A percentile compares a stretch with the other conserved stretches of the same genome.
Evolutionary conservation across 2,113 vertebrate species (phyloP).

Genomic region (Trichechus manatus): DNA sequence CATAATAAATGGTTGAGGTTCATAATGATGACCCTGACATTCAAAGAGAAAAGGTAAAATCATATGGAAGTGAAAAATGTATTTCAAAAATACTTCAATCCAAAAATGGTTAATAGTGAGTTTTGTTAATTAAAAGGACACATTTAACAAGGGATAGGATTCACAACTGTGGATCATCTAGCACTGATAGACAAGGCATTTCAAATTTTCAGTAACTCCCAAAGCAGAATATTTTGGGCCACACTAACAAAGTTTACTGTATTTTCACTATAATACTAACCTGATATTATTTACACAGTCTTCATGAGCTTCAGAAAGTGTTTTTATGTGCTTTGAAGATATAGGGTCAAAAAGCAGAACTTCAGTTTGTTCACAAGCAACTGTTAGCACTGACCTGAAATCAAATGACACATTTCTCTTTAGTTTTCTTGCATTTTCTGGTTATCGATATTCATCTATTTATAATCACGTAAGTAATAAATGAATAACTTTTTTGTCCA

Average conservation of each 20-base stretch:
- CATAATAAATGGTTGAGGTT: constrained; percentile 50
- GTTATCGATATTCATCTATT: constrained; percentile 41
- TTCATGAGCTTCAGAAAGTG: constrained; percentile 97
- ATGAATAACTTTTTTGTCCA: background rate
- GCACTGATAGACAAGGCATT: background rate
- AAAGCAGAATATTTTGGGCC: constrained; percentile 35
- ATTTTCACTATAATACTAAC: constrained; percentile 85
- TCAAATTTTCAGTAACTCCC: constrained; percentile 50
- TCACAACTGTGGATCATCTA: constrained; percentile 35
- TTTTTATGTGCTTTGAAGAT: constrained; percentile 98
- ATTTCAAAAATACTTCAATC: constrained; percentile 64
- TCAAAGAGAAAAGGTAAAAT: constrained; percentile 65
- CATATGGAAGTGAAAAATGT: constrained; percentile 56
- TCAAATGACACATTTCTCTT: constrained; percentile 62
- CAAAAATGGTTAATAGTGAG: constrained; percentile 53
- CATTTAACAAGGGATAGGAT: constrained; percentile 21
- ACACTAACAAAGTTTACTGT: constrained; percentile 47
- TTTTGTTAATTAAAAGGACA: constrained; percentile 36
- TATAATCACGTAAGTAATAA: constrained; percentile 9
- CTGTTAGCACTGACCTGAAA: constrained; percentile 96
- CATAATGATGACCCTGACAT: constrained; percentile 45
- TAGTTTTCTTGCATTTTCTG: background rate
- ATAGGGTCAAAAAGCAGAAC: constrained; percentile 98
- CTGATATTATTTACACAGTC: constrained; percentile 99
- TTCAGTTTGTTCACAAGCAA: constrained; percentile 98